Evolutionary conservation across 1,140 invertebrate genomes (phyloP), one percentile per base, ranked within the genome.

Genomic region (Pseudomyrmex gracilis): DNA sequence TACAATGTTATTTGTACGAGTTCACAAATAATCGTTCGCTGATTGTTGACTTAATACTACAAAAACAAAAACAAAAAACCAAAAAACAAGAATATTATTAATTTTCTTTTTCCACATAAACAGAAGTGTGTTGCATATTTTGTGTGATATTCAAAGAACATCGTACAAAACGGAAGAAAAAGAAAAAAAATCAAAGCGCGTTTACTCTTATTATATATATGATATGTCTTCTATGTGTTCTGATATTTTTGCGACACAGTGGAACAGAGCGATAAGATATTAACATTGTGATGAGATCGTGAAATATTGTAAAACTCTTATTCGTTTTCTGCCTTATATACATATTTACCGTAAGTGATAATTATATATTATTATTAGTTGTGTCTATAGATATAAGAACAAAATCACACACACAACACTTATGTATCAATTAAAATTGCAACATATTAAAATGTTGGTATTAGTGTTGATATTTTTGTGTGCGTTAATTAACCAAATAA

Each of bases 381-480:
- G 89, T 93, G 92, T 93, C 89, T 92, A 93, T 92, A 93, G 64
- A 91, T 89, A 92, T 91, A 91, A 91, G 90, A 89, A 91, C 86
- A 86, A 92, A 92, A 92, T 85, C 89, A 92, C 34, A 34, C 34
- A 34, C 5, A 34, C 34, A 34, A 34, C 85, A 61, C 73, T 93
- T 92, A 89, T 93, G 90, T 93, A 93, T 91, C 90, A 92, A 87
- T 90, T 93, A 88, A 34, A 80, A 93, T 93, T 92, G 89, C 89
- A 93, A 92, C 89, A 34, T 34, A 93, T 93, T 93, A 93, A 93
- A 93, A 92, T 93, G 92, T 93, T 93, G 92, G 92, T 88, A 93
- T 93, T 93, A 91, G 34, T 34, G 34, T 34, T 34, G 34, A 34
- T 34, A 34, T 34, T 34, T 34, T 34, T 34, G 34, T 34, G 34